Conservation (phyloP, 2,888 invertebrate species). For the Bombyx huttoni region DNA sequence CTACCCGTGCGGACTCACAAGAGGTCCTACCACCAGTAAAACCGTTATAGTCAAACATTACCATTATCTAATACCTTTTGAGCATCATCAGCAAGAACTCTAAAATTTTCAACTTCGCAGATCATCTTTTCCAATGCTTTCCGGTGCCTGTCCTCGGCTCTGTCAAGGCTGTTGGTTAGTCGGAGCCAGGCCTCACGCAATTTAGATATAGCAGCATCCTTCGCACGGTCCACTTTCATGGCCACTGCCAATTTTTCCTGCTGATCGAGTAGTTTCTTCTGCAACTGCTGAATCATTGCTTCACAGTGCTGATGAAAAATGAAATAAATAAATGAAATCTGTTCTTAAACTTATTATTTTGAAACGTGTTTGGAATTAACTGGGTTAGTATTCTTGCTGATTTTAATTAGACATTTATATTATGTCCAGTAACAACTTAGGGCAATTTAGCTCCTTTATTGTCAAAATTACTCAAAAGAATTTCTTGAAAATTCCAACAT, state of each 20-base stretch:
- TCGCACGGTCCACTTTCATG: slow-evolving; percentile 81
- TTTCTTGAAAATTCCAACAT: too few species aligned
- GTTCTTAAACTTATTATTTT: too few species aligned
- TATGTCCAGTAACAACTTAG: too few species aligned
- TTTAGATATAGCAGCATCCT: slow-evolving; percentile 78
- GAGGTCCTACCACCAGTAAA: too few species aligned
- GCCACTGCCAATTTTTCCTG: slow-evolving; percentile 87
- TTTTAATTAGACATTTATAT: too few species aligned
- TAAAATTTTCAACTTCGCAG: slow-evolving; percentile 64
- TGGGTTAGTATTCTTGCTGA: too few species aligned
- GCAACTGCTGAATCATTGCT: slow-evolving; percentile 80
- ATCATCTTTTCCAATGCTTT: slow-evolving; percentile 59
- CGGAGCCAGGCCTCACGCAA: slow-evolving; percentile 77
- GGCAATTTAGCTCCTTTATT: too few species aligned
- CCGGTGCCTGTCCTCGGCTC: slow-evolving; percentile 58
- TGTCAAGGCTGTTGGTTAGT: slow-evolving; percentile 52
- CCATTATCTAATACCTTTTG: slow-evolving; percentile 37
- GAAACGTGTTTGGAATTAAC: too few species aligned
- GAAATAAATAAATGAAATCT: not conserved
- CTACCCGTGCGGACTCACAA: too few species aligned
- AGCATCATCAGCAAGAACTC: slow-evolving; percentile 48
- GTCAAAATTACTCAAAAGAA: too few species aligned
- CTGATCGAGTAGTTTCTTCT: slow-evolving; percentile 80
- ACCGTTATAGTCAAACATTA: too few species aligned
- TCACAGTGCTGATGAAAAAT: slow-evolving; percentile 77